Base-by-base conservation (phyloP, 2,113 vertebrate genomes). In the Archilochus colubris region DNA sequence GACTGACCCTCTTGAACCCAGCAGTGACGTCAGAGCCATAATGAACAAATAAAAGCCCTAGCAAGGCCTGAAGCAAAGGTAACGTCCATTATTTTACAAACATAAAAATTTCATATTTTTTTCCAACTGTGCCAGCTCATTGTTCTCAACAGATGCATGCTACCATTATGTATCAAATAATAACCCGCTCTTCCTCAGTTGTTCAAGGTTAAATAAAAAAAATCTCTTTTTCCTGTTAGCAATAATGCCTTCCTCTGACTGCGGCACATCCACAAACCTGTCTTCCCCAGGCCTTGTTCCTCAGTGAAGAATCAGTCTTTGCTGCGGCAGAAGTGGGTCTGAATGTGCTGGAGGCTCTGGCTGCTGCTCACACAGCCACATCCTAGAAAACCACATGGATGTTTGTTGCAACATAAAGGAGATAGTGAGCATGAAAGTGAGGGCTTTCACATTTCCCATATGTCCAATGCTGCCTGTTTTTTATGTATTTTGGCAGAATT, bases 121-220 rank as follows among this genome's bases (percentile, higher is more conserved):
- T 86, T 64, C 72, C 27, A 74, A 7, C 63, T 30, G 38, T 70
- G 80, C 64, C 86, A 88, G 68, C n/a, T 69, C 40, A 63, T 84
- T 92, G 38, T 88, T 94, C 76, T 81, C 76, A 59, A 62, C 30
- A 70, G 63, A 91, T 74, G 53, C 31, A 59, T 20, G 9, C 38
- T 70, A 48, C 61, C 1, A 3, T 74, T 80, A n/a, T 0, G 1
- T 70, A 74, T 44, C 55, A 93, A 82, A 91, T 94, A 78, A 57
- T 72, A 94, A 88, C 30, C 38, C 4, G 10, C 46, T 93, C 48
- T 95, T 89, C 89, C 84, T 92, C 27, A 24, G 63, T n/a, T 59
- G 63, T 43, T 89, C 79, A 93, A 94, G 63, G 62, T 64, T 76
- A 82, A 82, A 70, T 10, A 74, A 82, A 54, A 66, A 33, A 58